These are phyloP conservation scores for Allolobophora icterica DNA, from an alignment of 2,888 invertebrate genomes.

Conservation along the genomic window DNA sequence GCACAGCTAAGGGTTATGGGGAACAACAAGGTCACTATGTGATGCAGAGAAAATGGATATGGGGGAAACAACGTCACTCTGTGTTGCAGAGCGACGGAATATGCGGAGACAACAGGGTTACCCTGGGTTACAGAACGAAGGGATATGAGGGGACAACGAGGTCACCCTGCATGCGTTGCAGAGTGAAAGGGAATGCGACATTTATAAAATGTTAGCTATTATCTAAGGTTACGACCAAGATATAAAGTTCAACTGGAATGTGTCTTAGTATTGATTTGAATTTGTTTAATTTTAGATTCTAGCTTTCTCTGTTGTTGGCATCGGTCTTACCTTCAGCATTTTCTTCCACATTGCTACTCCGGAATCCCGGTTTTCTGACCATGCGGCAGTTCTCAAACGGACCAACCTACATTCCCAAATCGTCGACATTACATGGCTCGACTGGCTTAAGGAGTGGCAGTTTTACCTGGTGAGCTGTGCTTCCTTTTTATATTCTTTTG, in stretches of 20 bases:
- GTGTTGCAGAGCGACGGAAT: too few relatives aligned
- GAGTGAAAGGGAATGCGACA: too few relatives aligned
- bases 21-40: too few relatives aligned
- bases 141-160: too few relatives aligned
- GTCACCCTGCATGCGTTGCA: too few relatives aligned
- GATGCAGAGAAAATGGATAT: too few relatives aligned
- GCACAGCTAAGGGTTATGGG: too few relatives aligned
- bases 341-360: slow-evolving; percentile 73
- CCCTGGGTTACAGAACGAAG: too few relatives aligned
- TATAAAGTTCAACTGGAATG: background rate
- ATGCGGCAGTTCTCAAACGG: background rate
- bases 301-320: slow-evolving; percentile 72
- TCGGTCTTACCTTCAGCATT: slow-evolving; percentile 75
- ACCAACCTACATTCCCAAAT: background rate
- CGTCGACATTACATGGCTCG: slow-evolving; percentile 62
- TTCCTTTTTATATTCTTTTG: background rate
- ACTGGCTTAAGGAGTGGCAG: slow-evolving; percentile 70
- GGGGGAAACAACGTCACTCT: too few relatives aligned
- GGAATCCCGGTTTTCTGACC: slow-evolving; percentile 41
- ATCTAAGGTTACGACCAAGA: background rate
- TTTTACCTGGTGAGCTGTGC: slow-evolving; percentile 66
- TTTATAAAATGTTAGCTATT: background rate
- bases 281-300: slow-evolving; percentile 52
- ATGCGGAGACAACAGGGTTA: too few relatives aligned
- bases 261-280: background rate